Evolutionary conservation across 1,140 invertebrate genomes (phyloP).

Genomic region (Drosophila burlai): DNA sequence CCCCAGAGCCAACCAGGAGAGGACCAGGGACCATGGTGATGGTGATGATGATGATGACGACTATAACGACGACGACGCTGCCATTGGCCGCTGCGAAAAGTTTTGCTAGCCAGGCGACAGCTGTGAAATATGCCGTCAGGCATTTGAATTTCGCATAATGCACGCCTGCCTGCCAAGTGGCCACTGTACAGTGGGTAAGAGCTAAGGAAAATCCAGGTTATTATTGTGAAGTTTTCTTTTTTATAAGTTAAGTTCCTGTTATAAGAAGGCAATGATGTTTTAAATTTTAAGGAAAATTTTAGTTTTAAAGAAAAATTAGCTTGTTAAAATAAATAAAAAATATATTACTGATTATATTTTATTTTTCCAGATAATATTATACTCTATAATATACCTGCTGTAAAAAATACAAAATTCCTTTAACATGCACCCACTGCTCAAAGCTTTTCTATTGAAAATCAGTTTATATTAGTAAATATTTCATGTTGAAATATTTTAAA

Average conservation of each 20-base stretch:
- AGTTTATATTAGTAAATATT: background rate
- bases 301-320: background rate
- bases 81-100: slow-evolving; percentile 65
- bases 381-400: too few species aligned
- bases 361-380: background rate
- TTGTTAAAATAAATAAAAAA: background rate
- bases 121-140: slow-evolving; percentile 83
- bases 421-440: background rate
- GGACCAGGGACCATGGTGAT: slow-evolving; percentile 24
- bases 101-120: slow-evolving; percentile 77
- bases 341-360: background rate
- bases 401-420: background rate
- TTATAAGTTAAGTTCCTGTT: too few species aligned
- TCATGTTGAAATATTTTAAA: background rate
- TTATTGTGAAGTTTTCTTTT: too few species aligned
- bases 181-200: slow-evolving; percentile 50
- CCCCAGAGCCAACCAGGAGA: slow-evolving; percentile 7
- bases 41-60: slow-evolving; percentile 40
- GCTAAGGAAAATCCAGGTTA: background rate
- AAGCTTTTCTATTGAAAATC: background rate
- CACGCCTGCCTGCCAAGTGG: slow-evolving; percentile 73
- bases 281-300: too few species aligned
- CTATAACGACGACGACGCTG: slow-evolving; percentile 14
- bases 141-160: slow-evolving; percentile 83
- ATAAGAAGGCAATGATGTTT: too few species aligned